Evolutionary conservation across 2,113 vertebrate species (phyloP), one percentile per base, ranked within the genome.

Genomic region (Tamias sibiricus): DNA sequence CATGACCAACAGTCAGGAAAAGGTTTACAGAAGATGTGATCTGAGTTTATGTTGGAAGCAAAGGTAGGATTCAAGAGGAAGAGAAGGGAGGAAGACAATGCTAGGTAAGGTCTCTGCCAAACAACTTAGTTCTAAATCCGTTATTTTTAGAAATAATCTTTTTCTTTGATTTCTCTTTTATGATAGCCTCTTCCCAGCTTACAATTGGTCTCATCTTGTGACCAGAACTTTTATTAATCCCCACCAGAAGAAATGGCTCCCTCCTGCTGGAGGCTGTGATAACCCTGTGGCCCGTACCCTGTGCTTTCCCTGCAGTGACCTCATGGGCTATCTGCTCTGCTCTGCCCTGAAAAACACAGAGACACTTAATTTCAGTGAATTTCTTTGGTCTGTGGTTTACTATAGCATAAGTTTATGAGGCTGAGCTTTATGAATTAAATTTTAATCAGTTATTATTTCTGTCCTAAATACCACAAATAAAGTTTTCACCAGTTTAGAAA

Each of bases 401-500:
- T 86, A 85, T 83, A 68, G 75, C 74, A 76, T 86, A 66, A 14
- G 40, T 72, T 97, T 83, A 76, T 90, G 89, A 97, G 64, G 72
- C 17, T 89, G 79, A 91, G 44, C 30, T 96, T 77, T 54, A 94
- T 54, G 93, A 87, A 96, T 83, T 97, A 77, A 75, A 20, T 97
- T 97, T 97, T 95, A 91, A 97, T 90, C 57, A 94, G 75, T 49
- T 71, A 83, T 80, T 91, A 75, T 77, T 40, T 2, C 95, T 95
- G 10, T 96, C 83, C 89, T 54, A 89, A 83, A 54, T 90, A 52
- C 35, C 76, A 75, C 40, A 97, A 96, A 96, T 85, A 95, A 84
- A 94, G 42, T 52, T 97, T 91, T 98, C 40, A 57, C 79, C 83
- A 49, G n/a, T 94, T 83, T 95, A 96, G 72, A 94, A 97, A 77